These are phyloP conservation scores for Keiferia lycopersicella DNA, from an alignment of 2,888 invertebrate species.

Conservation along the genomic window DNA sequence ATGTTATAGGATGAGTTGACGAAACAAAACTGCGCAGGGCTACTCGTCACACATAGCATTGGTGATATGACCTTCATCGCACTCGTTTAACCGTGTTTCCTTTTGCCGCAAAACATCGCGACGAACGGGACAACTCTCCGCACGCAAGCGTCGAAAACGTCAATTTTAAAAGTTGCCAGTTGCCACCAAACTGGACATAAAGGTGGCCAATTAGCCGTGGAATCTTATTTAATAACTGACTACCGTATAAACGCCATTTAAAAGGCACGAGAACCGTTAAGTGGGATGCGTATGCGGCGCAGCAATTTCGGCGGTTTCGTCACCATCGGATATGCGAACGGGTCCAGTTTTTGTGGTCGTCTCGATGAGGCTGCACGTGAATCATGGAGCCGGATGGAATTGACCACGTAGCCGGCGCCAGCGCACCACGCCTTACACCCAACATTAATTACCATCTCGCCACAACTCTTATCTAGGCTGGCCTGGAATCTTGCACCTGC, in stretches of 20 bases:
- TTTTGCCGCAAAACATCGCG: constrained; percentile 50
- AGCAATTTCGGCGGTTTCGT: constrained; percentile 58
- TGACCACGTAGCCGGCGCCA: constrained; percentile 68
- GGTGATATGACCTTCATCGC: constrained; percentile 31
- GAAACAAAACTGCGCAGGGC: constrained; percentile 11
- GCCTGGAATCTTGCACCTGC: constrained; percentile 41
- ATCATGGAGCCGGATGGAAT: constrained; percentile 58
- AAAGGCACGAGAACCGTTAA: constrained; percentile 69
- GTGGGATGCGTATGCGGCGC: constrained; percentile 62
- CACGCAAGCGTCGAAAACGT: constrained; percentile 49
- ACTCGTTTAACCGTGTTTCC: constrained; percentile 49
- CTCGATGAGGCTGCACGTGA: constrained; percentile 52
- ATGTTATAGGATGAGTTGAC: background rate
- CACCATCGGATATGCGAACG: constrained; percentile 64
- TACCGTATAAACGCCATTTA: constrained; percentile 71
- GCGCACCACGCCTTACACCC: constrained; percentile 68
- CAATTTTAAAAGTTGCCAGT: constrained; percentile 56
- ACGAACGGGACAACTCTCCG: constrained; percentile 41
- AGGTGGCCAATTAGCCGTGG: constrained; percentile 66
- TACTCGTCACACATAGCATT: constrained; percentile 28
- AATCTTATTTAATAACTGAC: constrained; percentile 73
- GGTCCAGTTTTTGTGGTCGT: constrained; percentile 58
- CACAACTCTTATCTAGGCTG: constrained; percentile 51
- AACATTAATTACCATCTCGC: constrained; percentile 65
- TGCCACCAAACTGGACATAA: constrained; percentile 54